Base-by-base conservation (phyloP, 1,140 invertebrate species). In the Belonocnema kinseyi region DNA sequence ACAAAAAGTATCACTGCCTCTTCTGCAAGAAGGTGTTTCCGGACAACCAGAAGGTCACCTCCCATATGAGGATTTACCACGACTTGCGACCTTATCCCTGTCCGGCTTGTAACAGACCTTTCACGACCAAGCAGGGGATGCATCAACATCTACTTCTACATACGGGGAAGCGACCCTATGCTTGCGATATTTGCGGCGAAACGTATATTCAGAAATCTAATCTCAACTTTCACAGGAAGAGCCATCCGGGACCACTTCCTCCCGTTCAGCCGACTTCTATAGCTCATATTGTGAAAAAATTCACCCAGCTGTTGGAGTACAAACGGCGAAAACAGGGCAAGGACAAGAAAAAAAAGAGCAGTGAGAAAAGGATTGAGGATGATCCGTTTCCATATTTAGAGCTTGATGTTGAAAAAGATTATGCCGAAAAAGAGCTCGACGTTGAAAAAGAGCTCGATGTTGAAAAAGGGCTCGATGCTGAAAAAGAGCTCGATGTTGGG, bases 131-230 rank as follows among this genome's bases (percentile, higher is more conserved):
- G 12, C 88, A 86, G 33, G 89, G 88, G 61, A 88, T 84, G 26
- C 83, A 90, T 70, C 88, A 88, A 46, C 94, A 95, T 80, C 91
- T 94, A 26, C 88, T 94, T 13, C 93, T 93, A 19, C 94, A 95
- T 82, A 94, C 94, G 2, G 94, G 94, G 0, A 93, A 94, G 76
- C 92, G 93, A 71, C 94, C 94, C 0, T 94, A 93, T 80, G 93
- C 92, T 80, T 94, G 94, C 52, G 86, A 89, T 54, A 75, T 90
- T 8, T 89, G 89, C 50, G 73, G 74, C 0, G 85, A 85, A 8
- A 78, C 85, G 6, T 90, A 89, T n/a, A 88, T 87, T 0, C 88
- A 89, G 56, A 78, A 86, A 4, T 85, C 84, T 0, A 88, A 84
- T 11, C 74, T 89, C 0, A 72, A 87, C 1, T 78, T 85, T 3